Base-by-base conservation (phyloP, 2,113 vertebrate genomes). In the Crypturellus undulatus region DNA sequence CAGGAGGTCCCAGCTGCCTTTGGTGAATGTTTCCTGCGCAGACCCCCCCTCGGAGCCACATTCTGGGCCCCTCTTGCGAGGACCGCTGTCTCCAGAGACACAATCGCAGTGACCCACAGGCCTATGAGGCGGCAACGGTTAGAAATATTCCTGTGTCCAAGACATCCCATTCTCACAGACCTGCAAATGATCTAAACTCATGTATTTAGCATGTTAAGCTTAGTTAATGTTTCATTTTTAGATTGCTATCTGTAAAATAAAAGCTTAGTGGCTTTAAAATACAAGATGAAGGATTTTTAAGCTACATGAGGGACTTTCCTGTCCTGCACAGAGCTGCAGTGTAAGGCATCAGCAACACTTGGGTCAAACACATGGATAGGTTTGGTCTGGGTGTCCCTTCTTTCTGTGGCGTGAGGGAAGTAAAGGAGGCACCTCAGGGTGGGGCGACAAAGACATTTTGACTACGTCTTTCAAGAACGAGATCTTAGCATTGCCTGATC, bases 181-280 rank as follows among this genome's bases (percentile, higher is more conserved):
- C 63, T 73, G 92, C 71, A 93, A 87, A 84, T 87, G 94, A 97
- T 19, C 84, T 96, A 93, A 96, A 92, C 94, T 95, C 63, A 32
- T 94, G 89, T 62, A 93, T 93, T 96, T 87, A 95, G 89, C 87
- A 63, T 91, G 73, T 91, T 79, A 59, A 59, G 54, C 67, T 93
- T 87, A 96, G 71, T 42, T 89, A 76, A 84, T 58, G n/a, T 17
- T 79, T 79, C 95, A 92, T 94, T 95, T 95, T 93, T 93, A 92
- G 93, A 54, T 7, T 69, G 54, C 30, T 87, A 10, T 68, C 79
- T 84, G 69, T 70, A 88, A 81, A 84, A 87, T 9, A 88, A 92
- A 78, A 80, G 15, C n/a, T 7, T 34, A 0, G 5, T 4, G 0
- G 42, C 65, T 96, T 80, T 84, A 58, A 88, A 80, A 90, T 28